Percentiles rank a stretch among this genome's conserved stretches.
Evolutionary conservation across 2,797 vertebrate genomes (phyloP).

Genomic region (Centropyge bicolor): DNA sequence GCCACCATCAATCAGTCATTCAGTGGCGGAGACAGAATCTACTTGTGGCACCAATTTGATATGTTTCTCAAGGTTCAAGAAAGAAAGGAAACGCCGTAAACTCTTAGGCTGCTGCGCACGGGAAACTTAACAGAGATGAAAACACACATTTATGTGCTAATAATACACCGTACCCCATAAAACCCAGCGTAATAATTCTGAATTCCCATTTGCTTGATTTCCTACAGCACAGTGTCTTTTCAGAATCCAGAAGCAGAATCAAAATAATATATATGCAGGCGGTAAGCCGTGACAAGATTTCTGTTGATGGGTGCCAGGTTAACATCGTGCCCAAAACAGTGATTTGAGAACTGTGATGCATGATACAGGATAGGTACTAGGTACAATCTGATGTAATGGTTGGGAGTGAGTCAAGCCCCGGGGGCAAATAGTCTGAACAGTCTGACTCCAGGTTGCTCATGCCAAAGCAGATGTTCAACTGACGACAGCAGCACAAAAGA

Average conservation of each 20-base stretch:
- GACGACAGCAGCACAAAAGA: constrained; percentile 76
- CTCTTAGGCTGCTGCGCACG: constrained; percentile 35
- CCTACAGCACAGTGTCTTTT: constrained; percentile 32
- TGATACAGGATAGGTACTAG: constrained; percentile 78
- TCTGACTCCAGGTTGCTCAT: constrained; percentile 78
- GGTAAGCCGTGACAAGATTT: constrained; percentile 72
- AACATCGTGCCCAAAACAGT: constrained; percentile 70
- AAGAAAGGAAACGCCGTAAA: constrained; percentile 46
- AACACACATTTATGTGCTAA: constrained; percentile 66
- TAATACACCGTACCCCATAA: constrained; percentile 60
- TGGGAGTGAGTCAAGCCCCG: constrained; percentile 78
- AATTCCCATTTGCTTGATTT: constrained; percentile 57
- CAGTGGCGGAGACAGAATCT: constrained; percentile 71
- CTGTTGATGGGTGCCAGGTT: constrained; percentile 77
- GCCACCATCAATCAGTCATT: constrained; percentile 87
- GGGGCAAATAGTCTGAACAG: constrained; percentile 72
- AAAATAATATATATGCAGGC: constrained; percentile 62
- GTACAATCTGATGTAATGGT: constrained; percentile 82
- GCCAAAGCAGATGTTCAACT: constrained; percentile 83
- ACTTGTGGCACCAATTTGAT: constrained; percentile 77
- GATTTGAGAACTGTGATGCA: constrained; percentile 75
- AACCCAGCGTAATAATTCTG: constrained; percentile 31
- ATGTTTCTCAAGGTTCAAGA: constrained; percentile 67
- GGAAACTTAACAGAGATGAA: constrained; percentile 57
- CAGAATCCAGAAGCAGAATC: constrained; percentile 58